Conservation (phyloP, 2,888 invertebrate genomes). For the Phymatocera aterrima region DNA sequence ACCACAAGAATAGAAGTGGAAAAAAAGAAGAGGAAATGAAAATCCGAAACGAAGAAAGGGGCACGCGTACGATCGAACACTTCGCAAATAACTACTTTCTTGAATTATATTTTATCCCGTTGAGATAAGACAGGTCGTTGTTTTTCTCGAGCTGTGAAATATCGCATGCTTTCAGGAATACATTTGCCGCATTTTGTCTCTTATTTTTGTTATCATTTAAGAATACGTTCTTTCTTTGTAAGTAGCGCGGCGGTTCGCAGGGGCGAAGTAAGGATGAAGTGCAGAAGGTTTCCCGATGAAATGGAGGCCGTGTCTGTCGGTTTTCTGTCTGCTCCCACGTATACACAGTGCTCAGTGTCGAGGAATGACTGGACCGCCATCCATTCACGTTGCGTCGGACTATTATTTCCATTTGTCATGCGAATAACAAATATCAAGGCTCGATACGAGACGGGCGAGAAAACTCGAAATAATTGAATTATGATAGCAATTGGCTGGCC, state of each 20-base stretch:
- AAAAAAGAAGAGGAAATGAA: not conserved
- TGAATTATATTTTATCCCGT: slow-evolving; percentile 41
- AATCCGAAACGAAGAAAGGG: not conserved
- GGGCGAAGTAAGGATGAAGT: slow-evolving; percentile 33
- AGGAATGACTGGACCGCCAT: slow-evolving; percentile 29
- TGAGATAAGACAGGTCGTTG: slow-evolving; percentile 30
- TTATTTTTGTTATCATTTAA: slow-evolving; percentile 33
- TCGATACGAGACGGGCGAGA: slow-evolving; percentile 23
- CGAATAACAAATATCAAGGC: slow-evolving; percentile 44
- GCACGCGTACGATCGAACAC: slow-evolving; percentile 2
- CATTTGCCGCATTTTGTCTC: slow-evolving; percentile 41
- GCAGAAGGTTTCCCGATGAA: slow-evolving; percentile 35
- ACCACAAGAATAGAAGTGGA: not conserved
- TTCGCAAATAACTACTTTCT: slow-evolving; percentile 21
- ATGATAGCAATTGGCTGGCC: slow-evolving; percentile 29
- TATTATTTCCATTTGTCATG: slow-evolving; percentile 47
- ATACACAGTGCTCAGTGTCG: slow-evolving; percentile 29
- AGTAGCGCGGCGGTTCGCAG: slow-evolving; percentile 28
- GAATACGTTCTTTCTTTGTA: slow-evolving; percentile 40
- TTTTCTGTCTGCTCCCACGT: slow-evolving; percentile 25
- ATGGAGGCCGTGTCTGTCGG: slow-evolving; percentile 33
- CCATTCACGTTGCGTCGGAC: slow-evolving; percentile 40
- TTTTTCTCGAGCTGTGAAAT: slow-evolving; percentile 45
- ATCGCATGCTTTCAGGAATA: slow-evolving; percentile 46
- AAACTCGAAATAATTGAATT: slow-evolving; percentile 31